Conservation (phyloP, 2,888 invertebrate species). For the Scelioninae gen. 1 region DNA sequence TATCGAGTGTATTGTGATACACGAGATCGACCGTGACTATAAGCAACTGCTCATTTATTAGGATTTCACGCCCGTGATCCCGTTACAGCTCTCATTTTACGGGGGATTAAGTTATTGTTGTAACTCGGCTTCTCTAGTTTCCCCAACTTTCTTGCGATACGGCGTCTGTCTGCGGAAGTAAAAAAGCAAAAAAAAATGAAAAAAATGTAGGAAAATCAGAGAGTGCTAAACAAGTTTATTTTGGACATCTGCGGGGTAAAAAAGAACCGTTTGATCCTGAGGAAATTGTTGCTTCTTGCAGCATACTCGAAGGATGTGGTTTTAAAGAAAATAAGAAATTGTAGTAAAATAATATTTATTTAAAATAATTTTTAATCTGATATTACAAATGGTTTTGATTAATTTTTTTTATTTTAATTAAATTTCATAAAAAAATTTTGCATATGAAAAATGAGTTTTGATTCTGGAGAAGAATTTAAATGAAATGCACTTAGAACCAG, state of each 20-base stretch:
- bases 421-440: no score
- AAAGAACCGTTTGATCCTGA: background rate
- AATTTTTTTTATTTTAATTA: no score
- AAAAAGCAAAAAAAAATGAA: slow-evolving; percentile 47
- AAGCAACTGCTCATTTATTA: slow-evolving; percentile 81
- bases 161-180: slow-evolving; percentile 48
- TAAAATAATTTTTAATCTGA: background rate
- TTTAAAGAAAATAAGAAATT: no score
- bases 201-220: slow-evolving; percentile 57
- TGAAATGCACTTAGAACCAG: no score
- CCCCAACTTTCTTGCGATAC: slow-evolving; percentile 63
- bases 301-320: background rate
- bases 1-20: no score
- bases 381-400: no score
- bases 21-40: no score
- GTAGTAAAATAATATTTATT: no score
- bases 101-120: slow-evolving; percentile 77
- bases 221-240: slow-evolving; percentile 51
- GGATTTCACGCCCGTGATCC: slow-evolving; percentile 81
- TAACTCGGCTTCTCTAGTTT: slow-evolving; percentile 62
- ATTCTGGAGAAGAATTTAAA: no score
- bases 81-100: slow-evolving; percentile 78
- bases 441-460: no score
- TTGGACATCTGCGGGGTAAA: background rate
- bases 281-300: slow-evolving; percentile 2